These are phyloP conservation scores for Melieria picta DNA, from an alignment of 2,888 invertebrate species.

Conservation along the genomic window DNA sequence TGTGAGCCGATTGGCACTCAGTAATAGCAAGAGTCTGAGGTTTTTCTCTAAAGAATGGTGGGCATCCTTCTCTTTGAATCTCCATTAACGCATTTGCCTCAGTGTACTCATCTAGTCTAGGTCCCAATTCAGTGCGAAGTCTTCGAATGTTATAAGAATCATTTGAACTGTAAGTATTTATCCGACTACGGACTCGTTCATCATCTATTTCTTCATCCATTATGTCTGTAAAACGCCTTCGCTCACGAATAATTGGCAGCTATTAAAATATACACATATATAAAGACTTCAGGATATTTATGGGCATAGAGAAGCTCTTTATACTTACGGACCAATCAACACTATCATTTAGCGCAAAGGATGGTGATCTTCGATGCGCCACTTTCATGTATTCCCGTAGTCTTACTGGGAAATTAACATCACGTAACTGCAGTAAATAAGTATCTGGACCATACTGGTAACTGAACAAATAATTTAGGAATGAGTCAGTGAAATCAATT, in stretches of 20 bases:
- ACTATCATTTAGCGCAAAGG: constrained; percentile 75
- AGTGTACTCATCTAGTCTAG: constrained; percentile 83
- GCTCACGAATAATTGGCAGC: constrained; percentile 88
- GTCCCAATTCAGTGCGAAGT: constrained; percentile 85
- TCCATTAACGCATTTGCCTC: constrained; percentile 88
- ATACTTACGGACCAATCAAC: constrained; percentile 80
- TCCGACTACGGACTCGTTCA: constrained; percentile 79
- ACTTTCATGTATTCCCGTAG: constrained; percentile 94
- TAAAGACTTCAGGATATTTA: not conserved
- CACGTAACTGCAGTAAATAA: constrained; percentile 91
- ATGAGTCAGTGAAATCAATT: constrained; percentile 32
- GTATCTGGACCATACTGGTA: constrained; percentile 98
- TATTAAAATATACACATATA: constrained; percentile 55
- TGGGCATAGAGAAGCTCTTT: not conserved
- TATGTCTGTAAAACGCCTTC: constrained; percentile 90
- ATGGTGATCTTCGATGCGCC: constrained; percentile 81
- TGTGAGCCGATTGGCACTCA: constrained; percentile 79
- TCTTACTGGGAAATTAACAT: constrained; percentile 93
- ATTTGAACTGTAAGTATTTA: constrained; percentile 78
- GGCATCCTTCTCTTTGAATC: constrained; percentile 78
- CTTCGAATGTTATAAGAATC: constrained; percentile 79
- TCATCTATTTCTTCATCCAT: constrained; percentile 97
- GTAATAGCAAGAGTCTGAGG: constrained; percentile 85
- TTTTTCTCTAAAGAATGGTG: constrained; percentile 93
- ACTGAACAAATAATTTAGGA: constrained; percentile 66